phyloP scores from a whole-genome alignment of 2,888 invertebrate genomes.

The Barypeithes pellucidus region DNA sequence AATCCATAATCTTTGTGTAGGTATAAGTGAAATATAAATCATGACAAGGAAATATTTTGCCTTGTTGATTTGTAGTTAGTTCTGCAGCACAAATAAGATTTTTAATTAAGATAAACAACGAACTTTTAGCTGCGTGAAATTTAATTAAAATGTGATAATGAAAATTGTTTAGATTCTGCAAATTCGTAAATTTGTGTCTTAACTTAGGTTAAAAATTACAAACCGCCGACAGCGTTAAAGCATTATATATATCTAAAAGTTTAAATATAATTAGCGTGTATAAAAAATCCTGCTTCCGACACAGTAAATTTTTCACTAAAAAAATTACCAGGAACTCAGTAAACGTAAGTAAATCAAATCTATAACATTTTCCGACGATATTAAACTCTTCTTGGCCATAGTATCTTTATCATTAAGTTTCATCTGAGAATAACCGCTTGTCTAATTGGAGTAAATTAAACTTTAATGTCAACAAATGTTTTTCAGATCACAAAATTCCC shows the following conservation, averaged over 20 bases:
- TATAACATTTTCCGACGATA: too few species aligned
- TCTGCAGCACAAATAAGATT: not conserved
- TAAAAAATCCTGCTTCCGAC: not conserved
- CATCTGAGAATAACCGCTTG: too few species aligned
- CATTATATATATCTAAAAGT: not conserved
- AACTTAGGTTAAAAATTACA: conserved; percentile 1
- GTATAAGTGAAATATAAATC: too few species aligned
- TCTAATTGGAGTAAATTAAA: too few species aligned
- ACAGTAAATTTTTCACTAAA: too few species aligned
- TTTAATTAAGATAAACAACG: conserved; percentile 6
- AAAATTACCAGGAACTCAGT: too few species aligned
- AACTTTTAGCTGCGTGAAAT: not conserved
- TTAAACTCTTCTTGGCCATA: too few species aligned
- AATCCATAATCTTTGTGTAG: too few species aligned
- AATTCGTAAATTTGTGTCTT: not conserved
- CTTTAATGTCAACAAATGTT: too few species aligned
- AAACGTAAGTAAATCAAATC: too few species aligned
- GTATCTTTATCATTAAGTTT: too few species aligned
- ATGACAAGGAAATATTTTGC: not conserved
- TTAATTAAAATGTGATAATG: not conserved
- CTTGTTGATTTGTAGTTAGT: not conserved
- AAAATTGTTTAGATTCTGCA: not conserved
- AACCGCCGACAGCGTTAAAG: not conserved
- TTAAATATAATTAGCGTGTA: not conserved
- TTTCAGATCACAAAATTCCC: too few species aligned